These are phyloP conservation scores for Drosophila borborema DNA, from an alignment of 2,888 invertebrate genomes.

Conservation along the genomic window DNA sequence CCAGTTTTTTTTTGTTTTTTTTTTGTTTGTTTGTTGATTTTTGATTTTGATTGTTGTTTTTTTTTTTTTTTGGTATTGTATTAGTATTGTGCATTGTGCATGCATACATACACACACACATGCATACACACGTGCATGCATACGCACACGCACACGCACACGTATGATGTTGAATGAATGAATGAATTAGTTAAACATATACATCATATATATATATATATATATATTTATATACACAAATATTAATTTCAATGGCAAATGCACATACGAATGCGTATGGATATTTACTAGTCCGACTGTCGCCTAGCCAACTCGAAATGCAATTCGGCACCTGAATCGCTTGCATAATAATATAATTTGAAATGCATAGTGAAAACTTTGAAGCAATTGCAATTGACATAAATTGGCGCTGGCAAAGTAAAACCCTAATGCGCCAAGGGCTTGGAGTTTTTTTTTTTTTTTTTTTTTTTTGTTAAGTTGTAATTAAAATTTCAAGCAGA, in stretches of 20 bases:
- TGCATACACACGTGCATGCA: neutral
- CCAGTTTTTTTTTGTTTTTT: conserved; percentile 20
- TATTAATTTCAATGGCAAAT: neutral
- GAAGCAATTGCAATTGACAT: conserved; percentile 48
- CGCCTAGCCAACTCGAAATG: conserved; percentile 15
- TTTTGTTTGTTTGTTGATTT: too few relatives aligned
- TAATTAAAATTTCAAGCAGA: neutral
- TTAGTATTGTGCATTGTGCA: conserved; percentile 25
- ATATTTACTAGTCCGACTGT: neutral
- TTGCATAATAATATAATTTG: neutral
- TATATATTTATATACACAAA: neutral
- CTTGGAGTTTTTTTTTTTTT: neutral
- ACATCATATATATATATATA: neutral
- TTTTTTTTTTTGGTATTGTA: conserved; percentile 19
- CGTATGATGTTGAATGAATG: neutral
- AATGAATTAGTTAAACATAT: conserved; percentile 7
- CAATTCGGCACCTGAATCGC: conserved; percentile 11
- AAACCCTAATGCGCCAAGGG: neutral
- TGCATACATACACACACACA: conserved; percentile 12
- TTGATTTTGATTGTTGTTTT: neutral
- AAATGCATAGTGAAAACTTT: neutral
- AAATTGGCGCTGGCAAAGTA: neutral
- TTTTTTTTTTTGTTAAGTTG: too few relatives aligned
- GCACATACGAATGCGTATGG: neutral
- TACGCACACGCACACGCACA: neutral